Conservation (phyloP, 2,113 vertebrate species). For the Phaethornis superciliosus region DNA sequence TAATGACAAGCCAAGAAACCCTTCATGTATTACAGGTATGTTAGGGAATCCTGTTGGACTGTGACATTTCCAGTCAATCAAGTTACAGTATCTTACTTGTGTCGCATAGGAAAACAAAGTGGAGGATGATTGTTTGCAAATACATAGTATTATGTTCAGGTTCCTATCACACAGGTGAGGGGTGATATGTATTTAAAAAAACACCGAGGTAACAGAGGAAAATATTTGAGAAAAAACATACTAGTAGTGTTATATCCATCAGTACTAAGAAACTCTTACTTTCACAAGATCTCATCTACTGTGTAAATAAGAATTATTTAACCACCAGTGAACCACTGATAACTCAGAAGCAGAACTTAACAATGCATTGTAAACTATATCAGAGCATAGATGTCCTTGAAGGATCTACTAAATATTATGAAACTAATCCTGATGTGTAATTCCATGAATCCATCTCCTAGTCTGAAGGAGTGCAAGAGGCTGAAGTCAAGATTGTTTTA, state of each 20-base stretch:
- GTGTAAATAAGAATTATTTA: conserved; percentile 9
- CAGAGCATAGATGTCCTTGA: neutral
- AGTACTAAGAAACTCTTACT: conserved; percentile 22
- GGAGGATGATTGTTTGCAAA: neutral
- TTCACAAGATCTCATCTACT: neutral
- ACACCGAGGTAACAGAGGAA: conserved; percentile 1
- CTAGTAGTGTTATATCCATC: neutral
- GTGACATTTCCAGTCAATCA: conserved; percentile 37
- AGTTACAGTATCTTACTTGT: neutral
- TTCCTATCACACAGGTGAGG: neutral
- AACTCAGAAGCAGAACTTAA: neutral
- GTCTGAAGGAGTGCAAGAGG: neutral
- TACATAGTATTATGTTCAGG: neutral
- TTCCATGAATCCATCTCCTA: neutral
- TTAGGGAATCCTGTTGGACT: conserved; percentile 29
- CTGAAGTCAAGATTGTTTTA: neutral
- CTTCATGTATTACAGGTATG: neutral
- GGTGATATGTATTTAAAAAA: neutral
- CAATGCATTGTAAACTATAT: neutral
- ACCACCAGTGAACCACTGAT: neutral
- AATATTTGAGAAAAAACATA: neutral
- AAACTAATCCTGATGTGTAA: neutral
- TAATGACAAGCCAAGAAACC: neutral
- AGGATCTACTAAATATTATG: neutral
- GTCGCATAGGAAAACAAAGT: neutral